Evolutionary conservation across 2,888 invertebrate genomes (phyloP).

Genomic region (Apocheima hispidaria): DNA sequence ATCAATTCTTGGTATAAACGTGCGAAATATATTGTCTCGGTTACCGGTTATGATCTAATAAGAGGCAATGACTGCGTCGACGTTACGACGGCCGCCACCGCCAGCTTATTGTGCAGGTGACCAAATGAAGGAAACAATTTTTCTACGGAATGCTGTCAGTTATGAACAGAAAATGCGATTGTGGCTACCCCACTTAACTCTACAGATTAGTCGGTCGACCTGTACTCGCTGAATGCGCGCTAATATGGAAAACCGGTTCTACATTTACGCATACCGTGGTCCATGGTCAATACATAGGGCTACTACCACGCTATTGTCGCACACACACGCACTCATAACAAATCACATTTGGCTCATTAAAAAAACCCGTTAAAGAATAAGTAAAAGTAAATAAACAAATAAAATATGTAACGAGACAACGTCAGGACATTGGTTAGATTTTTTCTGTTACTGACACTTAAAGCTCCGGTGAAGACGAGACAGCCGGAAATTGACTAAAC

Average conservation of each 20-base stretch:
- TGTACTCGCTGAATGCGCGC: conserved; percentile 11
- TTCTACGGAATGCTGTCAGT: neutral
- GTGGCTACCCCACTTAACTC: neutral
- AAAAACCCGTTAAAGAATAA: no score
- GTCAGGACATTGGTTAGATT: neutral
- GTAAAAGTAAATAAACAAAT: neutral
- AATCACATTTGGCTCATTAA: no score
- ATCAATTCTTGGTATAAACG: conserved; percentile 9
- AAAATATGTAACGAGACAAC: neutral
- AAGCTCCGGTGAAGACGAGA: neutral
- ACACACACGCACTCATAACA: no score
- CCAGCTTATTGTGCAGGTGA: neutral
- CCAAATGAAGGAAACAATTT: neutral
- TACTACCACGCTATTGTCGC: neutral
- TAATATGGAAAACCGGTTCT: conserved; percentile 20
- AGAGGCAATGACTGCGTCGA: conserved; percentile 10
- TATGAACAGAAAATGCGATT: neutral
- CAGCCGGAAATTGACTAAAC: neutral
- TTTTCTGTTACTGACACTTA: no score
- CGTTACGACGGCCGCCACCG: neutral
- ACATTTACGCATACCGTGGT: conserved; percentile 11
- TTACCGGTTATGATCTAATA: conserved; percentile 23
- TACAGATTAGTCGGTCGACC: neutral
- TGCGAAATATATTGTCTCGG: conserved; percentile 10
- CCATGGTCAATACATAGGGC: conserved; percentile 16